Evolutionary conservation across 2,888 invertebrate species (phyloP).

Genomic region (Drosophila neonasuta): DNA sequence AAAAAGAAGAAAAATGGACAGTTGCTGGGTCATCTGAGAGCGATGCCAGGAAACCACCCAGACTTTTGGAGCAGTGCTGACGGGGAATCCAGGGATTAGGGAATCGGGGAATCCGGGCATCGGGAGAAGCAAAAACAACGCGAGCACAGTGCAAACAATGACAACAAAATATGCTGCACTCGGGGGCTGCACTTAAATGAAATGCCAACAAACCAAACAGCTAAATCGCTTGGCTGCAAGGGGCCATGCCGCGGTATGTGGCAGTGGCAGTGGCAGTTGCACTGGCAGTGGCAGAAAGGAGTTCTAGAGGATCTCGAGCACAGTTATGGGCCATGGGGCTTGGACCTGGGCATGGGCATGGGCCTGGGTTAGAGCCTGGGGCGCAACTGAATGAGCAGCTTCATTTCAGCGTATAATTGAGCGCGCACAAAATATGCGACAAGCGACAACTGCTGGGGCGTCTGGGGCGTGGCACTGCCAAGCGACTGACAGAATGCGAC

Average conservation of each 20-base stretch:
- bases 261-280: too few relatives aligned
- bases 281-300: too few relatives aligned
- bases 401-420: conserved; percentile 77
- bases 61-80: not conserved
- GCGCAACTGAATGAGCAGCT: conserved; percentile 66
- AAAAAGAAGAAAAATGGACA: not conserved
- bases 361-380: conserved; percentile 38
- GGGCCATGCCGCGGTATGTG: conserved; percentile 20
- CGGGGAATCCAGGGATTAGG: not conserved
- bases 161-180: conserved; percentile 69
- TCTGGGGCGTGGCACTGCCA: conserved; percentile 52
- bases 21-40: conserved; percentile 20
- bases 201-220: conserved; percentile 72
- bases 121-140: conserved; percentile 35
- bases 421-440: conserved; percentile 73
- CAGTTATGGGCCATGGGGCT: conserved; percentile 7
- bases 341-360: not conserved
- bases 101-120: not conserved
- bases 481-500: conserved; percentile 6
- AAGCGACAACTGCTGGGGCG: conserved; percentile 62
- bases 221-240: conserved; percentile 46
- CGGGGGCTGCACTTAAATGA: conserved; percentile 63
- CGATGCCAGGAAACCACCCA: not conserved
- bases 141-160: conserved; percentile 64
- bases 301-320: not conserved